Evolutionary conservation across 1,140 invertebrate genomes (phyloP).

Genomic region (Euglossa dilemma): DNA sequence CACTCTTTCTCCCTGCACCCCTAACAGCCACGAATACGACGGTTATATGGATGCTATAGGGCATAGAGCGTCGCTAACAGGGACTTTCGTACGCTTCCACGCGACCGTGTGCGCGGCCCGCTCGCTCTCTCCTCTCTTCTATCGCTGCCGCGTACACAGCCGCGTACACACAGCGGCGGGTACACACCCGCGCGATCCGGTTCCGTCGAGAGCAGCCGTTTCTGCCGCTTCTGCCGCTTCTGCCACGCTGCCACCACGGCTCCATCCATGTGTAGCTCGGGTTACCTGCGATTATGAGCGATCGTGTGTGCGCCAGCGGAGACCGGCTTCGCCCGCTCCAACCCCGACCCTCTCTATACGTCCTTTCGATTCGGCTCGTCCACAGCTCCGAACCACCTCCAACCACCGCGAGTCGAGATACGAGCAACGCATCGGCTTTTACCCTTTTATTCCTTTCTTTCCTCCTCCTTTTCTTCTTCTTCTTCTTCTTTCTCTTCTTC

Average conservation of each 20-base stretch:
- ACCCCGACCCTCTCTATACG: neutral
- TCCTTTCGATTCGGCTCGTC: neutral
- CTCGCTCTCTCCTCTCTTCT: neutral
- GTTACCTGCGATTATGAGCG: constrained; percentile 63
- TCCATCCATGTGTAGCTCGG: constrained; percentile 38
- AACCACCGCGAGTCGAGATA: too few species aligned
- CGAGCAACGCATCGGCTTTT: neutral
- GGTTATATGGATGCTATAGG: constrained; percentile 68
- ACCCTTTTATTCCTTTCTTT: too few species aligned
- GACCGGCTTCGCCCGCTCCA: neutral
- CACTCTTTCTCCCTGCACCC: constrained; percentile 21
- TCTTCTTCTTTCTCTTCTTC: too few species aligned
- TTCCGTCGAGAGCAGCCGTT: neutral
- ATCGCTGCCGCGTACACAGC: neutral
- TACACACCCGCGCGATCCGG: constrained; percentile 21
- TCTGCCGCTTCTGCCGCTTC: constrained; percentile 3
- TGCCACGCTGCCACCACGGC: neutral
- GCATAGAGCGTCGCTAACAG: constrained; percentile 66
- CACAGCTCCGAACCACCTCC: too few species aligned
- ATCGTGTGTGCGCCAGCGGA: constrained; percentile 31
- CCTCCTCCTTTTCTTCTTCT: too few species aligned
- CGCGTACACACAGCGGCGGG: neutral
- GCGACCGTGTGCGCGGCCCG: neutral
- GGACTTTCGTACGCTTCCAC: constrained; percentile 60
- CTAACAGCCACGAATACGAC: constrained; percentile 70